Evolutionary conservation across 2,113 vertebrate species (phyloP).

Genomic region (Chaetops frenatus): DNA sequence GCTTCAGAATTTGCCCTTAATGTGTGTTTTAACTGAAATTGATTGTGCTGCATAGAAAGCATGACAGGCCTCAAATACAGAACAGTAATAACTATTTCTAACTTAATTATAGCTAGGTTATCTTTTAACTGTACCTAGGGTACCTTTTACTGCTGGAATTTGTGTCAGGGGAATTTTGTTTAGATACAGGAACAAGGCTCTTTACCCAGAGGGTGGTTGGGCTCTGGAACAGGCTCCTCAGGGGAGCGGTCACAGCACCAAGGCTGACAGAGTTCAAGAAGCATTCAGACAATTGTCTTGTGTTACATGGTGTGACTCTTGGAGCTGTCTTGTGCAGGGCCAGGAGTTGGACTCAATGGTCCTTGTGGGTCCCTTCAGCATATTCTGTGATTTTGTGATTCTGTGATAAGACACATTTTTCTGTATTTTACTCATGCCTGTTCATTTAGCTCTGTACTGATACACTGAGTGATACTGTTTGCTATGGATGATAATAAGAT

Average conservation of each 20-base stretch:
- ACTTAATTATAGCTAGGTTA: neutral
- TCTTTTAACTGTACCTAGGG: neutral
- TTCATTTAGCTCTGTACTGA: neutral
- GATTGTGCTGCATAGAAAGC: neutral
- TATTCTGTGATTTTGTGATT: neutral
- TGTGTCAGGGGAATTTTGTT: neutral
- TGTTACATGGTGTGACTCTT: no score
- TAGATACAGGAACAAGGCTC: neutral
- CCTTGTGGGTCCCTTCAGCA: neutral
- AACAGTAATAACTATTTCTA: neutral
- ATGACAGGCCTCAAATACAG: neutral
- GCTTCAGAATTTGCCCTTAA: neutral
- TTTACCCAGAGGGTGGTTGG: neutral
- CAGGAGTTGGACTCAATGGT: neutral
- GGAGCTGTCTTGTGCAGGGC: neutral
- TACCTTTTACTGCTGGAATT: neutral
- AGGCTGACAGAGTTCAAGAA: neutral
- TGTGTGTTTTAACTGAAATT: neutral
- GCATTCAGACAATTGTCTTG: neutral
- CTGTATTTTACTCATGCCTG: neutral
- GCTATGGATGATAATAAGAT: neutral
- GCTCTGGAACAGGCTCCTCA: neutral
- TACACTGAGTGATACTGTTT: neutral
- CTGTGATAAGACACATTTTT: neutral
- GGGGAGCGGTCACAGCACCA: neutral